Evolutionary conservation across 2,113 vertebrate genomes (phyloP).

Genomic region (Siniperca chuatsi): DNA sequence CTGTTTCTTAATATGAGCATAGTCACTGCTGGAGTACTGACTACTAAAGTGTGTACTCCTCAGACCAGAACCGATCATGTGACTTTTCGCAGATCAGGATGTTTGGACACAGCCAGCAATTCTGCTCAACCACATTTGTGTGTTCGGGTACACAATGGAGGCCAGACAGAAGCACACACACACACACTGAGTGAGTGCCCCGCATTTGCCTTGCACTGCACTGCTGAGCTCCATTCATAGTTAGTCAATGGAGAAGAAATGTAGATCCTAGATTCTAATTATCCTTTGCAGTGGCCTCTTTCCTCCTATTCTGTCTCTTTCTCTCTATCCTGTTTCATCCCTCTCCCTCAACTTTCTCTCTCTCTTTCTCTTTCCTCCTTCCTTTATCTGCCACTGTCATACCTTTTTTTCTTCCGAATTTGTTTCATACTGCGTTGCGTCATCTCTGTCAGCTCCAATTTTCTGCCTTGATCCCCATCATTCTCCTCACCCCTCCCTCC

Average conservation of each 20-base stretch:
- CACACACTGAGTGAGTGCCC: constrained; percentile 1
- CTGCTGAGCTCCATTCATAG: constrained; percentile 57
- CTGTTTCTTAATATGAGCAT: not conserved
- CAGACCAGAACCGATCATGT: constrained; percentile 31
- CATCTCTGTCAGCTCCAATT: constrained; percentile 48
- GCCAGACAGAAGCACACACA: not conserved
- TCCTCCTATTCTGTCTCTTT: not conserved
- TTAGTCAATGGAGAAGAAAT: constrained; percentile 60
- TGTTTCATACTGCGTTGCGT: constrained; percentile 27
- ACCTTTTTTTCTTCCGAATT: constrained; percentile 19
- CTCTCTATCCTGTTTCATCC: constrained; percentile 24
- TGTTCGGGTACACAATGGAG: constrained; percentile 6
- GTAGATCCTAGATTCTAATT: constrained; percentile 50
- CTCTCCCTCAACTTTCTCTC: constrained; percentile 1
- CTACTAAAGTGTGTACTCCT: constrained; percentile 2
- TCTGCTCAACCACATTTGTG: constrained; percentile 18
- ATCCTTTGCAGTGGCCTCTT: constrained; percentile 38
- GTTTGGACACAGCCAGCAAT: constrained; percentile 36
- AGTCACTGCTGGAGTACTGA: constrained; percentile 17
- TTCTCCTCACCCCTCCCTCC: constrained; percentile 20
- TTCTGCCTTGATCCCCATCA: constrained; percentile 21
- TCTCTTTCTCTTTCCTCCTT: constrained; percentile 6
- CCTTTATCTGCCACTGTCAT: not conserved
- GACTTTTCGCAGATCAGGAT: constrained; percentile 45
- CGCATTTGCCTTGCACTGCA: constrained; percentile 27